Evolutionary conservation across 2,797 vertebrate species (phyloP), one percentile per base, ranked within the genome.

Genomic region (Esox masquinongy): DNA sequence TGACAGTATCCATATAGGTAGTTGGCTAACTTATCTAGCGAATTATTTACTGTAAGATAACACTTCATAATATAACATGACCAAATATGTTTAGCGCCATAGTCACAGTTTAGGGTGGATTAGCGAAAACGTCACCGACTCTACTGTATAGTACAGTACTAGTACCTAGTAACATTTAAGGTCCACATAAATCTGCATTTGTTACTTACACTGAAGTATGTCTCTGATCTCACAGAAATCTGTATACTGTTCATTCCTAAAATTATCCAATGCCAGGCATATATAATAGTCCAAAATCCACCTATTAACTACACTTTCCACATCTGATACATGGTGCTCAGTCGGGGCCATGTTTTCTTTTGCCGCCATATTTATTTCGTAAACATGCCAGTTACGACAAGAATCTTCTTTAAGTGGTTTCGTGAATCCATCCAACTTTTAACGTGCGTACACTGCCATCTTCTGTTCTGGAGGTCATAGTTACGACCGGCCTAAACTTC

Each of bases 261-360:
- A 93, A 0, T 85, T 72, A 0, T 89, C 78, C 0, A 93, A 1
- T 0, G 90, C 88, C 51, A 83, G 59, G 43, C 5, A 83, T 1
- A 82, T 39, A 7, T 93, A 93, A 24, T 88, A 92, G 19, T 95
- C 93, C 0, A 93, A 72, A 0, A 85, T 4, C 94, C 94, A 95
- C 0, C 92, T 86, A 74, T 90, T 94, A 0, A 94, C 80, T 0
- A 91, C n/a, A 0, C 71, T 8, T 14, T 94, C 91, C 0, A 78
- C 7, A 0, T 34, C 19, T 0, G 0, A 9, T 36, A 3, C 9
- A 3, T 5, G 14, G 4, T 22, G 31, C 5, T 5, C 50, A 6
- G 14, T 19, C 11, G n/a, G 15, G 19, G 63, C 29, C 72, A 56
- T 43, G 56, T 72, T 72, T 22, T 47, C 51, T 0, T 59, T 74